Percentiles rank a stretch among this genome's conserved stretches.
Conservation (phyloP, 2,888 invertebrate species). For the Dexiosoma caninum region DNA sequence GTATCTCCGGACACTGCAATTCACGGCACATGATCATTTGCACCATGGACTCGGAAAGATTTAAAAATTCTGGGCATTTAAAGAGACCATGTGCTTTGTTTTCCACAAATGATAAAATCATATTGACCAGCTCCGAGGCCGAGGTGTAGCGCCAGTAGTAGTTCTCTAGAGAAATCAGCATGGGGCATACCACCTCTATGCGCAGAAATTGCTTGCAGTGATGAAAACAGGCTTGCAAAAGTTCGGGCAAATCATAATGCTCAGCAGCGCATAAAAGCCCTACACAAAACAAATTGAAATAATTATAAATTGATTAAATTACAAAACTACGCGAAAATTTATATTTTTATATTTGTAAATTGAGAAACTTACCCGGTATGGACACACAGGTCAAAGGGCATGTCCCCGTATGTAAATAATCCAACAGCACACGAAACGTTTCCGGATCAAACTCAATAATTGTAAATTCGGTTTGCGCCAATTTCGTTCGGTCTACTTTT, state of each 20-base stretch:
- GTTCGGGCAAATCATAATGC: slow-evolving; percentile 94
- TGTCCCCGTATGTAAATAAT: slow-evolving; percentile 94
- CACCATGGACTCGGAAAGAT: slow-evolving; percentile 95
- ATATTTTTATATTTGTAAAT: too few relatives aligned
- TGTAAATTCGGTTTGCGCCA: slow-evolving; percentile 96
- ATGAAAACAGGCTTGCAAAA: slow-evolving; percentile 95
- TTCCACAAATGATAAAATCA: slow-evolving; percentile 94
- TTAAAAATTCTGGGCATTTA: slow-evolving; percentile 89
- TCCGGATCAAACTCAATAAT: slow-evolving; percentile 97
- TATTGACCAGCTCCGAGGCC: slow-evolving; percentile 94
- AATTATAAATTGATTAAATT: too few relatives aligned
- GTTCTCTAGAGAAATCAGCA: slow-evolving; percentile 94
- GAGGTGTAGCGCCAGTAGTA: slow-evolving; percentile 97
- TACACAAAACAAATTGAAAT: too few relatives aligned
- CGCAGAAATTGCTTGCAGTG: slow-evolving; percentile 95
- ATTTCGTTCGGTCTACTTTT: slow-evolving; percentile 93
- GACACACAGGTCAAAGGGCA: slow-evolving; percentile 94
- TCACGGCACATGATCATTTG: slow-evolving; percentile 96
- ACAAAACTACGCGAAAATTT: too few relatives aligned
- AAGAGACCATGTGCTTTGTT: slow-evolving; percentile 91
- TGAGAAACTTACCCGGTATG: slow-evolving; percentile 86
- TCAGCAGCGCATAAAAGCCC: slow-evolving; percentile 93
- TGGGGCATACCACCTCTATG: slow-evolving; percentile 94
- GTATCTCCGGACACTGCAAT: slow-evolving; percentile 91
- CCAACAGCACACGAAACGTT: slow-evolving; percentile 92